Evolutionary conservation across 2,113 vertebrate genomes (phyloP), one percentile per base, ranked within the genome.

Genomic region (Clarias gariepinus): DNA sequence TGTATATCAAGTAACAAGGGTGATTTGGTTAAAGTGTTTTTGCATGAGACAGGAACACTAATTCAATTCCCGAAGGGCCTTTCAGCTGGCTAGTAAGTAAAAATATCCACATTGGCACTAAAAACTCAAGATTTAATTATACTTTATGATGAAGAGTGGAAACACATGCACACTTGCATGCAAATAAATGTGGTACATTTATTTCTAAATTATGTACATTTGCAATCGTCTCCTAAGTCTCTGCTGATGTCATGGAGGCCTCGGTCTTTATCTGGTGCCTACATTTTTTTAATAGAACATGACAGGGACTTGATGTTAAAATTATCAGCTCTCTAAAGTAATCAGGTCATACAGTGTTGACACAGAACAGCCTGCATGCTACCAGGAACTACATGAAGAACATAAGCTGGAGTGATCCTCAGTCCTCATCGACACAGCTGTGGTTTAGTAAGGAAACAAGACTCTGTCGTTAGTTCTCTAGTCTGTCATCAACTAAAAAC

Each of bases 361-460:
- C 76, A 77, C 47, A 53, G 63, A 60, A 63, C 57, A 28, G 6
- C 53, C 13, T 19, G 23, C n/a, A 1, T 68, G 19, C 61, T 85
- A 76, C 74, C 74, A 57, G 84, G 74, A 79, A 55, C 18, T 79
- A 12, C 47, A 60, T 21, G 30, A 28, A 82, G 36, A 76, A 63
- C 28, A 23, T 77, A 77, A 57, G 2, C 47, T 78, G 81, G 81
- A 77, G 61, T 74, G 57, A 68, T 82, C 68, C 68, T 81, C 73
- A 64, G 73, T 68, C 71, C 73, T 85, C 81, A 68, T 64, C 60
- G 77, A 76, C 81, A 78, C 60, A 83, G 85, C 80, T 82, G 69
- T 61, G 60, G 19, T 61, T 57, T 58, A 55, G 57, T 21, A 4
- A 87, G 73, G 36, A 76, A 52, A 60, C 36, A n/a, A 13, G 55